Evolutionary conservation across 2,113 vertebrate genomes (phyloP).

Genomic region (Tauraco erythrolophus): DNA sequence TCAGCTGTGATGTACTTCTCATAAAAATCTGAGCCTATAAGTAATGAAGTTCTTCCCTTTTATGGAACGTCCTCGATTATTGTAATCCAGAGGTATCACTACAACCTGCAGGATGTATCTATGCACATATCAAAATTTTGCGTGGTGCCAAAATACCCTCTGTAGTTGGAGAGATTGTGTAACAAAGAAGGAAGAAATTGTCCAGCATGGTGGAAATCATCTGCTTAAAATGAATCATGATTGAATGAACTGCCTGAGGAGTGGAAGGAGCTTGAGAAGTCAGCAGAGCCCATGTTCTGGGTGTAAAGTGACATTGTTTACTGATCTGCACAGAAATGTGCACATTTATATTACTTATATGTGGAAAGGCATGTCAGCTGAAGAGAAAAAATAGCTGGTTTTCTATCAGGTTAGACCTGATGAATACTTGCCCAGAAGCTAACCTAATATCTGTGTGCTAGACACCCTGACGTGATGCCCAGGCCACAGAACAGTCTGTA

Average conservation of each 20-base stretch:
- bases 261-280: background rate
- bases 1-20: background rate
- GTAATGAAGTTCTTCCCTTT: slow-evolving; percentile 15
- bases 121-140: background rate
- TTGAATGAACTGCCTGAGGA: background rate
- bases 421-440: background rate
- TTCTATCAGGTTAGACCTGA: background rate
- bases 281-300: background rate
- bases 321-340: background rate
- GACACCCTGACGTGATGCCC: background rate
- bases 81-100: background rate
- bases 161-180: background rate
- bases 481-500: background rate
- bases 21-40: background rate
- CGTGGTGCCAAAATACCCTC: background rate
- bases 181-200: background rate
- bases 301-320: background rate
- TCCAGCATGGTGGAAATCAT: slow-evolving; percentile 20
- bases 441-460: background rate
- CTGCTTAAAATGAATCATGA: slow-evolving; percentile 6
- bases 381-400: background rate
- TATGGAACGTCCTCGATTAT: background rate
- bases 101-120: background rate
- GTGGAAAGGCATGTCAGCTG: background rate
- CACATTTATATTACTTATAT: background rate